phyloP scores from a whole-genome alignment of 2,797 vertebrate species.

The Acrossocheilus wenchowensis region DNA sequence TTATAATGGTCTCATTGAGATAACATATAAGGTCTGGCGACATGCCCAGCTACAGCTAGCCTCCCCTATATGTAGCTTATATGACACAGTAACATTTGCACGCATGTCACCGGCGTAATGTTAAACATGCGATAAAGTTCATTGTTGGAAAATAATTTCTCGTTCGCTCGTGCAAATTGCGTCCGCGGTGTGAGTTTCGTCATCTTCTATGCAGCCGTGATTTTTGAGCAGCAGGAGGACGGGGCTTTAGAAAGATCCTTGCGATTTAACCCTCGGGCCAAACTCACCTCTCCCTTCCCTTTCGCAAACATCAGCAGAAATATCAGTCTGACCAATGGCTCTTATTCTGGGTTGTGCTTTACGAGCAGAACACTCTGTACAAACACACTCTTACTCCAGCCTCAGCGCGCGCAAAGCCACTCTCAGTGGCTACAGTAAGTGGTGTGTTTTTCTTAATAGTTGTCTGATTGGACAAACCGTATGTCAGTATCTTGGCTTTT shows the following conservation, averaged over 20 bases:
- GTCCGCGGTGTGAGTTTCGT: background rate
- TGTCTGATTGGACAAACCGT: slow-evolving; percentile 72
- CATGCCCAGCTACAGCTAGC: background rate
- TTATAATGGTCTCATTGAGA: background rate
- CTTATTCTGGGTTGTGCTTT: slow-evolving; percentile 77
- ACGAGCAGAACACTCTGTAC: slow-evolving; percentile 82
- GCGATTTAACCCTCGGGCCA: slow-evolving; percentile 40
- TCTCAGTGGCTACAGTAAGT: slow-evolving; percentile 77
- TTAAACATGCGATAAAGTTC: background rate
- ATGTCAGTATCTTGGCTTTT: slow-evolving; percentile 67
- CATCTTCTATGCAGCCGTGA: background rate
- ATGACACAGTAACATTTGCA: background rate
- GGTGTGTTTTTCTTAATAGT: slow-evolving; percentile 77
- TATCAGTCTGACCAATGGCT: slow-evolving; percentile 74
- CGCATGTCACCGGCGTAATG: background rate
- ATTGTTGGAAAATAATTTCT: background rate
- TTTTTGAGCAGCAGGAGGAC: slow-evolving; percentile 16
- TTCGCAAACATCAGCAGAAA: slow-evolving; percentile 75
- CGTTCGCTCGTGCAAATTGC: background rate
- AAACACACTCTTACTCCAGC: slow-evolving; percentile 68
- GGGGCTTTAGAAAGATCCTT: slow-evolving; percentile 26
- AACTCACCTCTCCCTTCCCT: slow-evolving; percentile 50
- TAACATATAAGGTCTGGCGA: background rate
- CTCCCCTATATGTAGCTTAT: background rate
- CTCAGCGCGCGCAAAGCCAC: slow-evolving; percentile 44